Base-by-base conservation (phyloP, 2,797 vertebrate genomes). In the Darevskia mixta region DNA sequence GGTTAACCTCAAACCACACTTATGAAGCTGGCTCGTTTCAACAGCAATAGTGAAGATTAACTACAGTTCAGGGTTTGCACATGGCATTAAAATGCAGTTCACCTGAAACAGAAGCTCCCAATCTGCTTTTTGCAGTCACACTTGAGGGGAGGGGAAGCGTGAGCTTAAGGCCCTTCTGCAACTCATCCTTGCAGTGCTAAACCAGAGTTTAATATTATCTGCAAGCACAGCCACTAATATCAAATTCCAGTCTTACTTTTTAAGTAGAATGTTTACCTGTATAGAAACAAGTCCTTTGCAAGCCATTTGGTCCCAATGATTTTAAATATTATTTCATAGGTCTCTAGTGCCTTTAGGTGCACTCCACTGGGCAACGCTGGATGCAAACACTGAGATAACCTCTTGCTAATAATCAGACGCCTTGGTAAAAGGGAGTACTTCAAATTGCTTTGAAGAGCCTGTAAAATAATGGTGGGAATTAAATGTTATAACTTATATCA, bases 231-330 rank as follows among this genome's bases (percentile, higher is more conserved):
- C 25, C 15, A 66, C n/a, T 11, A 32, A 27, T 67, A 27, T 71
- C 10, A 78, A 43, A 76, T 89, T 69, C 27, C 89, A 85, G 1
- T 1, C 23, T 23, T 7, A 4, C 0, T 5, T 17, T 83, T 81
- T 32, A 0, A 32, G 1, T 18, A 78, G 81, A 81, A 72, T 1
- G 17, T 1, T 55, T 91, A 99, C 99, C 99, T 99, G 98, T 99
- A 99, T 32, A 99, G 96, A 94, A 99, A 99, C 88, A 99, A 97
- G 95, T 99, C 99, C 94, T 98, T 99, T 94, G 99, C 98, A 84
- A 99, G 97, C 98, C 98, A 99, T 98, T 98, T 99, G 91, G 98
- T 98, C 27, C 98, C 99, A 27, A 99, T 99, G 79, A 99, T 99
- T 97, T 99, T 99, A 87, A 99, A 99, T 96, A 99, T 98, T 83